Conservation (phyloP, 2,888 invertebrate species). For the Thalpophila matura region DNA sequence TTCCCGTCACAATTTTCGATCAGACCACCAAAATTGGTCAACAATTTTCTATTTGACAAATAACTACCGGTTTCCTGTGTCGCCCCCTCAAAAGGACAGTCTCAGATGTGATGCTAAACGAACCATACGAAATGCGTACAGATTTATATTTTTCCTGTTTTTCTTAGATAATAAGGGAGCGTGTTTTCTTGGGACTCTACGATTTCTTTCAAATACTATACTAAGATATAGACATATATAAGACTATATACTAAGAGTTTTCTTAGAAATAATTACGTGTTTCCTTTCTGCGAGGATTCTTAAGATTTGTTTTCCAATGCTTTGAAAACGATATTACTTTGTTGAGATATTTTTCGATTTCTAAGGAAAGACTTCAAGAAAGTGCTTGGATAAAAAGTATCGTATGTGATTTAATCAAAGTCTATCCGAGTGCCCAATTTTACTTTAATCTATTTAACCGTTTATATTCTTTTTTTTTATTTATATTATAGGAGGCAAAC, state of each 20-base stretch:
- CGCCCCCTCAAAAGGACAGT: constrained; percentile 7
- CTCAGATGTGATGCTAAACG: constrained; percentile 35
- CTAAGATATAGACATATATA: no score
- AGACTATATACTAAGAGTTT: no score
- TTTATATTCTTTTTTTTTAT: no score
- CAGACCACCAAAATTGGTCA: constrained; percentile 15
- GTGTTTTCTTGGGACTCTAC: constrained; percentile 33
- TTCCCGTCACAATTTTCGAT: background rate
- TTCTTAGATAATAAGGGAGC: constrained; percentile 41
- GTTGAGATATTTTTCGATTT: background rate
- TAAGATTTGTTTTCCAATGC: background rate
- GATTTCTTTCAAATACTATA: constrained; percentile 11
- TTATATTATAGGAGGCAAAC: no score
- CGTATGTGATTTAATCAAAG: no score
- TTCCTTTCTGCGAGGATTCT: constrained; percentile 1
- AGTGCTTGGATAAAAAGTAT: no score
- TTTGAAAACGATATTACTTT: background rate
- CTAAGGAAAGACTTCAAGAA: no score
- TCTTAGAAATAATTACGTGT: constrained; percentile 36
- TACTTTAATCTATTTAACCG: no score
- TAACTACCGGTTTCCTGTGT: constrained; percentile 19
- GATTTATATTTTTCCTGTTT: constrained; percentile 49
- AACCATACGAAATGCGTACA: constrained; percentile 38
- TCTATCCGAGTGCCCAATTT: no score
- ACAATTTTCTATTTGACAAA: constrained; percentile 27